phyloP scores from a whole-genome alignment of 2,797 vertebrate species.

The Myotis pilosus region DNA sequence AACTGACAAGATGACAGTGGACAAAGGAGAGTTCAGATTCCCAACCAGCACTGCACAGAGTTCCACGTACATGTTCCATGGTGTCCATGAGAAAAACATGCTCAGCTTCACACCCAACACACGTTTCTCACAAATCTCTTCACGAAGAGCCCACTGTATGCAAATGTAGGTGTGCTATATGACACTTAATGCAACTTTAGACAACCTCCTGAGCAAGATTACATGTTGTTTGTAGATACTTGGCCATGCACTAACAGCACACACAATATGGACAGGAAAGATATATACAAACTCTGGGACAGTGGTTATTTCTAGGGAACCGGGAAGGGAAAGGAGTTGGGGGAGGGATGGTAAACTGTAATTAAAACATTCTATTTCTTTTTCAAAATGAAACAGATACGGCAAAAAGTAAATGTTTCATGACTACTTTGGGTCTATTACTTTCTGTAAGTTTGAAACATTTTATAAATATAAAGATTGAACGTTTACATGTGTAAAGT shows the following conservation, averaged over 20 bases:
- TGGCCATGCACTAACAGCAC: not conserved
- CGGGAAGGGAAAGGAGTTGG: not conserved
- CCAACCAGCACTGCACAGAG: not conserved
- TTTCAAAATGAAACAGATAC: not conserved
- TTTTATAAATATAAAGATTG: not conserved
- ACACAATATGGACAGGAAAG: not conserved
- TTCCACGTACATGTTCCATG: not conserved
- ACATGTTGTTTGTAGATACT: not conserved
- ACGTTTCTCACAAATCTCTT: not conserved
- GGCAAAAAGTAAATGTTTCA: not conserved
- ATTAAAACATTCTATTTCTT: not conserved
- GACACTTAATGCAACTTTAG: not conserved
- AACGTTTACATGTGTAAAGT: not conserved
- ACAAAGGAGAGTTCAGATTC: not conserved
- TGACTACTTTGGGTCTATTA: not conserved
- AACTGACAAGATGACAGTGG: not conserved
- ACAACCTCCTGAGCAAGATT: not conserved
- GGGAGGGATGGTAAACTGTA: not conserved
- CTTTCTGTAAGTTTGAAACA: constrained; percentile 4
- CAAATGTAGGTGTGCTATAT: not conserved
- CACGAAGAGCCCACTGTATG: not conserved
- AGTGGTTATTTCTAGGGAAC: not conserved
- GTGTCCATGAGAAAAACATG: not conserved
- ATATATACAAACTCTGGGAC: not conserved
- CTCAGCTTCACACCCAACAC: not conserved